Evolutionary conservation across 2,113 vertebrate genomes (phyloP).

Genomic region (Proterorhinus semilunaris): DNA sequence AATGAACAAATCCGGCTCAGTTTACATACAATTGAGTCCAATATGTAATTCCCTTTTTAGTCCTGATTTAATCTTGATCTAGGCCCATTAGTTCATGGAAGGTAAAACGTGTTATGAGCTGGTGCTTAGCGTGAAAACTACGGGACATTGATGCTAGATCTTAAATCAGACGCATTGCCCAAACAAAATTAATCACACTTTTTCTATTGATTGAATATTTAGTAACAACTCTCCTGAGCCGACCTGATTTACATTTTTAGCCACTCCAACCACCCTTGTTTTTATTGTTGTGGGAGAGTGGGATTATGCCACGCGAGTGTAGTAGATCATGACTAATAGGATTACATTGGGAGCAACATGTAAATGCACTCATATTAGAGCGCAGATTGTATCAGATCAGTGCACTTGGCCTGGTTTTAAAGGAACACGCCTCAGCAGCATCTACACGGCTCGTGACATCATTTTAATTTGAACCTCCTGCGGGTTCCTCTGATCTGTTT

Average conservation of each 20-base stretch:
- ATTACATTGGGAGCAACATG: constrained; percentile 41
- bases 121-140: too few relatives aligned
- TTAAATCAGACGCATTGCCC: too few relatives aligned
- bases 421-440: constrained; percentile 17
- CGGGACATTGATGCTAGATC: too few relatives aligned
- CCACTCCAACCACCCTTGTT: neutral
- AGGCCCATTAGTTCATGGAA: too few relatives aligned
- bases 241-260: neutral
- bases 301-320: constrained; percentile 39
- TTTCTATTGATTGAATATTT: neutral
- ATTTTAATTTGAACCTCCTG: constrained; percentile 27
- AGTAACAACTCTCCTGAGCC: neutral
- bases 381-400: constrained; percentile 33
- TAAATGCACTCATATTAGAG: constrained; percentile 33
- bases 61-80: too few relatives aligned
- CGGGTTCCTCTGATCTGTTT: constrained; percentile 43
- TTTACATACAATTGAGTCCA: too few relatives aligned
- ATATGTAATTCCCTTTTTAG: too few relatives aligned
- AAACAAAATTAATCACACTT: too few relatives aligned
- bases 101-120: too few relatives aligned
- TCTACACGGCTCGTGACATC: constrained; percentile 27
- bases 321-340: constrained; percentile 50
- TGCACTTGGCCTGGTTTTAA: constrained; percentile 17
- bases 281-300: constrained; percentile 13
- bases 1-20: too few relatives aligned